Evolutionary conservation across 2,888 invertebrate species (phyloP), one percentile per base, ranked within the genome.

Genomic region (Papilio elwesi): DNA sequence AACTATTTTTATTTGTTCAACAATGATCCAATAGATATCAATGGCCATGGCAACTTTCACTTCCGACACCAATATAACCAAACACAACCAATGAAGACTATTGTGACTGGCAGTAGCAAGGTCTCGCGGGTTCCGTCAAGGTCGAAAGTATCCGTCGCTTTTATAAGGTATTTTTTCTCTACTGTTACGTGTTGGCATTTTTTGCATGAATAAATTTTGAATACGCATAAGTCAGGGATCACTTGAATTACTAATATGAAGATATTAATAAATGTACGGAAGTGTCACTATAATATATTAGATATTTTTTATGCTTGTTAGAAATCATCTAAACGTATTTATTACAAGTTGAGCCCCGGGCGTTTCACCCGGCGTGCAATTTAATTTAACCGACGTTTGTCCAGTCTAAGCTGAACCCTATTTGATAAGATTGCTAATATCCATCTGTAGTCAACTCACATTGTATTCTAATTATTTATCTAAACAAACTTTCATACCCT

Each of bases 1-100:
- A 26, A 26, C 26, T 26, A 26, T 26, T 26, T 26, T 26, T 26
- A 26, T 26, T 26, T 26, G 26, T n/a, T n/a, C n/a, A 26, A 2
- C 1, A 26, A 26, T 53, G 10, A 63, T 43, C 51, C n/a, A 43
- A 52, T 63, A 71, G n/a, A 63, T 36, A 63, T n/a, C n/a, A 49
- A 38, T 65, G 52, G 53, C 49, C 64, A 55, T 43, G 57, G 13
- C 64, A 51, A 75, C 78, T 78, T 78, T 78, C 78, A 77, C 77
- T 76, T 75, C 74, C 73, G 68, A 49, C 73, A 70, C 74, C 53
- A 59, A 73, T 72, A 74, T 70, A 73, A 71, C 26, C 53, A 66
- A 43, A 59, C 55, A 49, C 52, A 67, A 49, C 62, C 68, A 69
- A 68, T 68, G 66, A 63, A 4, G 48, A 63, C n/a, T 55, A 63